Evolutionary conservation across 2,888 invertebrate genomes (phyloP).

Genomic region (Ormyrus rosae): DNA sequence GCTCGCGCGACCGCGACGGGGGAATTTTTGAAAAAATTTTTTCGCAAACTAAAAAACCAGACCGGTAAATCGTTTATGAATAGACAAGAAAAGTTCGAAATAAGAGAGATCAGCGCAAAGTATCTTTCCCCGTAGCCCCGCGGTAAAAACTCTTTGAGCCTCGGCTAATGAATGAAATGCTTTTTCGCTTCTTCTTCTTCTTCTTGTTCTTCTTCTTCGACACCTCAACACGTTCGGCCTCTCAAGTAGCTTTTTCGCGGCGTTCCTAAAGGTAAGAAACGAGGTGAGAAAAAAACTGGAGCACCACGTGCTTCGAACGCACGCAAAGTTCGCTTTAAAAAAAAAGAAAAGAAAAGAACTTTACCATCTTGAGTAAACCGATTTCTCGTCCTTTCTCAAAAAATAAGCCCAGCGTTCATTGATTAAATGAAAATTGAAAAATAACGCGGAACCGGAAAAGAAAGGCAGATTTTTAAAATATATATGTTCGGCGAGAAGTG

Average conservation of each 20-base stretch:
- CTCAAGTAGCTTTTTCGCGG: slow-evolving; percentile 7
- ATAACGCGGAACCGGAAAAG: slow-evolving; percentile 12
- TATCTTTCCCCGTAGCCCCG: not conserved
- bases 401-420: too few species aligned
- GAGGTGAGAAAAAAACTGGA: not conserved
- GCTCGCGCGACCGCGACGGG: not conserved
- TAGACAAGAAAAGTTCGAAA: slow-evolving; percentile 33
- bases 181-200: slow-evolving; percentile 18
- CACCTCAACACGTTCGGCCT: slow-evolving; percentile 24
- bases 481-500: not conserved
- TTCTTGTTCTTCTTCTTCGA: slow-evolving; percentile 12
- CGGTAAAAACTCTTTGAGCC: slow-evolving; percentile 29
- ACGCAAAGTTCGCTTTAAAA: not conserved
- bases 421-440: slow-evolving; percentile 22
- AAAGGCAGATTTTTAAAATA: not conserved
- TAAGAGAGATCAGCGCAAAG: slow-evolving; percentile 38
- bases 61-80: slow-evolving; percentile 40
- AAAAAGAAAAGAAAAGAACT: slow-evolving; percentile 18
- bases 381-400: too few species aligned
- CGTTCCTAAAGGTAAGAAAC: not conserved
- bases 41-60: slow-evolving; percentile 16
- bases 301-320: not conserved
- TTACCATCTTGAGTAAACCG: too few species aligned
- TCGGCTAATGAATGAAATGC: slow-evolving; percentile 52
- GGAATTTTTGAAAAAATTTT: slow-evolving; percentile 41